Evolutionary conservation across 1,140 invertebrate species (phyloP).

Genomic region (Drosophila guanche): DNA sequence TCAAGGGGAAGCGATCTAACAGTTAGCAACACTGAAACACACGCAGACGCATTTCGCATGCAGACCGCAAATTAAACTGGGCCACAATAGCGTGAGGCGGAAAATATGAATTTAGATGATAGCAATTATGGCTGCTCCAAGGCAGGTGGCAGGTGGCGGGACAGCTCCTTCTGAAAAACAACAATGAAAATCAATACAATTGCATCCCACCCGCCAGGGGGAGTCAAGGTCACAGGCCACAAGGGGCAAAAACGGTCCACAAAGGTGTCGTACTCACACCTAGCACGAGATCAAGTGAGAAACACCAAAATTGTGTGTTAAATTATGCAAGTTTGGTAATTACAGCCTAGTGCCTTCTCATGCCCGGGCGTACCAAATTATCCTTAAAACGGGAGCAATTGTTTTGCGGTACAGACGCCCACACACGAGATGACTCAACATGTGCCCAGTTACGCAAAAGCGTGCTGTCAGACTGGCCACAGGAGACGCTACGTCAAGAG

Average conservation of each 20-base stretch:
- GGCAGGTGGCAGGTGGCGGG: slow-evolving; percentile 1
- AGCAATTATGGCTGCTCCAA: slow-evolving; percentile 51
- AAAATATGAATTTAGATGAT: slow-evolving; percentile 65
- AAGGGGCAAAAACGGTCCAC: too few species aligned
- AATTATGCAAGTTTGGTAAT: slow-evolving; percentile 73
- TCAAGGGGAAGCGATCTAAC: slow-evolving; percentile 15
- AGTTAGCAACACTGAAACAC: slow-evolving; percentile 20
- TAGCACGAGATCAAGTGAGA: not conserved
- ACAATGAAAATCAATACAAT: slow-evolving; percentile 67
- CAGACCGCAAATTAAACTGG: slow-evolving; percentile 62
- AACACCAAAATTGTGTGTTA: slow-evolving; percentile 24
- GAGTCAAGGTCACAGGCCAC: too few species aligned
- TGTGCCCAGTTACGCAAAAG: slow-evolving; percentile 76
- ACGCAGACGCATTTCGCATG: slow-evolving; percentile 49
- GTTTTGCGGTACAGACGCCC: slow-evolving; percentile 47
- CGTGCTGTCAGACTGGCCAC: slow-evolving; percentile 56
- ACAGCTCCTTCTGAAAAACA: not conserved
- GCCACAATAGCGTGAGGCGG: slow-evolving; percentile 1
- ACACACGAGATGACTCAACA: slow-evolving; percentile 64
- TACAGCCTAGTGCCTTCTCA: slow-evolving; percentile 52
- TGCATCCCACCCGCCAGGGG: slow-evolving; percentile 10
- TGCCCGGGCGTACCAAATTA: slow-evolving; percentile 40
- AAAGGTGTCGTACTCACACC: too few species aligned
- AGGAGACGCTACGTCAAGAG: slow-evolving; percentile 69
- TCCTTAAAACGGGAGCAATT: slow-evolving; percentile 49